Base-by-base conservation (phyloP, 2,888 invertebrate genomes). In the Eupithecia exiguata region DNA sequence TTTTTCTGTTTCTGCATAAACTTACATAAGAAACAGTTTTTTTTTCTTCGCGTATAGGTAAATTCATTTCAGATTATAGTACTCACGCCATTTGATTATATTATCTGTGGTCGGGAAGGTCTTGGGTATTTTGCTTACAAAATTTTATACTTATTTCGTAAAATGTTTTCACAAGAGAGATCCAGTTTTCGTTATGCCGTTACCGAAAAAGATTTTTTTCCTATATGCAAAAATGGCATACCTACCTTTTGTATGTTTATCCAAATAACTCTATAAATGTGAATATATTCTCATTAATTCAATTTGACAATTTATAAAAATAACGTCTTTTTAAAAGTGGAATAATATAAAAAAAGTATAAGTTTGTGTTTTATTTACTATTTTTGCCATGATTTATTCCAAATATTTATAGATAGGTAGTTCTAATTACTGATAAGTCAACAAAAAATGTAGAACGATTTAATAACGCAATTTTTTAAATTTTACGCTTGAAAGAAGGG, bases 401-500 rank as follows among this genome's bases (percentile, higher is more conserved):
- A 5, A 58, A 58, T 58, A 58, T n/a, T 58, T 10, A n/a, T n/a
- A 61, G 30, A 62, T 18, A 58, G 5, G 7, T 25, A 6, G 30
- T 30, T 69, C 14, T 18, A 58, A 40, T 67, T 21, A 38, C 25
- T 30, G 46, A 1, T 38, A 0, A 5, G 18, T 5, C 25, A 58
- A 25, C 53, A 58, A 14, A 58, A 53, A 25, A 21, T 25, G 14
- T 58, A 25, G 21, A 58, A 25, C 21, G 10, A 67, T 53, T 35
- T 6, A 53, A 9, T 63, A 67, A 61, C 62, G 53, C 61, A 9
- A 38, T n/a, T 36, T 38, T 36, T 6, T 36, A 38, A 25, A 69
- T 71, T 77, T 78, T 75, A 74, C 79, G 81, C 78, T 77, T 69
- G 74, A 71, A 76, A 74, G 82, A 40, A 65, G 76, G 62, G 58